Evolutionary conservation across 2,797 vertebrate genomes (phyloP), one percentile per base, ranked within the genome.

Genomic region (Sebastes cheni): DNA sequence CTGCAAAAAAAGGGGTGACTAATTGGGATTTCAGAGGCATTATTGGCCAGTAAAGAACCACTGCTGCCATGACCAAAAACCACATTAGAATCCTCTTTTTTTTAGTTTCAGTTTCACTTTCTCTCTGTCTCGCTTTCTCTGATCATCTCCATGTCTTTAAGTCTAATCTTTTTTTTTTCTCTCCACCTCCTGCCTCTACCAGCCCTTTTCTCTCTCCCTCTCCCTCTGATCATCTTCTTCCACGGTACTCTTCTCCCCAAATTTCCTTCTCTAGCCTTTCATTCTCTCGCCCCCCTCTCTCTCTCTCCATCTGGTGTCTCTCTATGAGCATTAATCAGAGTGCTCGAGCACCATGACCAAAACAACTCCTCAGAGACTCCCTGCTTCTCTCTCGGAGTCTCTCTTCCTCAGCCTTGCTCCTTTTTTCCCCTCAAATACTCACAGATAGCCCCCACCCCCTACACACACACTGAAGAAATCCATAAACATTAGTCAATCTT

Each of bases 251-350:
- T 54, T 86, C 75, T 86, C 72, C 70, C 75, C 84, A 88, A 83
- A 88, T 89, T 77, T 87, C 79, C 77, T 29, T 42, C 85, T 70
- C 78, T 61, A 42, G 50, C 72, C 79, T 72, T 86, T 83, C 68
- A 66, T 42, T 42, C 39, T 16, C 39, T 6, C 39, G 1, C 82
- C 85, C 84, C 58, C 42, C 60, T 55, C 54, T 68, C 10, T 69
- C 23, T 79, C 60, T 87, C 68, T 87, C 91, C 90, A 92, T 93
- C 92, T 93, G 91, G 86, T 84, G 91, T 86, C 77, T 92, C 85
- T 93, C 90, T 85, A 89, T 92, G 90, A 93, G 89, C 86, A 92
- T 93, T 92, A 93, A 94, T 94, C 93, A 93, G 83, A 80, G 86
- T 85, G 90, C 77, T 94, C 91, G 91, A 90, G 86, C 91, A 90